These are phyloP conservation scores for Esox niger DNA, from an alignment of 2,113 vertebrate species.

Conservation along the genomic window DNA sequence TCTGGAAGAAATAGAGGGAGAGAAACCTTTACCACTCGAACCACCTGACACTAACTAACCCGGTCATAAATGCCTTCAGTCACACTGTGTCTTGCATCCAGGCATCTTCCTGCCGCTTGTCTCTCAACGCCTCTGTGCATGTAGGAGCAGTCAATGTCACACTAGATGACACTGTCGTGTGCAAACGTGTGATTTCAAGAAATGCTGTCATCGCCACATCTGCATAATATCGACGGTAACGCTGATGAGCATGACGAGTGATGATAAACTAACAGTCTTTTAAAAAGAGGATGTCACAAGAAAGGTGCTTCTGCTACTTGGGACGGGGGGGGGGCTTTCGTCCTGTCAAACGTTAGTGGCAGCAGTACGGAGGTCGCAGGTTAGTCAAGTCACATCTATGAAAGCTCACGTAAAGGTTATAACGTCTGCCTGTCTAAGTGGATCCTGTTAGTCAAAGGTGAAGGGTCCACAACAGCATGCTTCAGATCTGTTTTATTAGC, in stretches of 20 bases:
- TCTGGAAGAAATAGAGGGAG: background rate
- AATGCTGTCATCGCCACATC: background rate
- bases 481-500: conserved; percentile 9
- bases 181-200: conserved; percentile 10
- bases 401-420: background rate
- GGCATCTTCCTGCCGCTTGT: background rate
- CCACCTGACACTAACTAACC: background rate
- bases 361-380: background rate
- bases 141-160: background rate
- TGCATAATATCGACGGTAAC: conserved; percentile 1
- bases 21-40: background rate
- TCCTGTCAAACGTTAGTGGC: background rate
- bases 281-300: conserved; percentile 4
- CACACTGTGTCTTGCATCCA: no score
- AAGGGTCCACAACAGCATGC: conserved; percentile 9
- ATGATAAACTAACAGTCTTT: conserved; percentile 27
- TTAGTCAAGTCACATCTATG: background rate
- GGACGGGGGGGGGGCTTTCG: background rate
- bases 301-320: conserved; percentile 8
- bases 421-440: background rate
- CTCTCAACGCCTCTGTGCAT: no score
- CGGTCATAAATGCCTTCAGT: no score
- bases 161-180: conserved; percentile 4
- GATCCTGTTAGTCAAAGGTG: background rate
- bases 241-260: background rate